These are phyloP conservation scores for Polypedilum vanderplanki DNA, from an alignment of 1,140 invertebrate genomes.

Conservation along the genomic window DNA sequence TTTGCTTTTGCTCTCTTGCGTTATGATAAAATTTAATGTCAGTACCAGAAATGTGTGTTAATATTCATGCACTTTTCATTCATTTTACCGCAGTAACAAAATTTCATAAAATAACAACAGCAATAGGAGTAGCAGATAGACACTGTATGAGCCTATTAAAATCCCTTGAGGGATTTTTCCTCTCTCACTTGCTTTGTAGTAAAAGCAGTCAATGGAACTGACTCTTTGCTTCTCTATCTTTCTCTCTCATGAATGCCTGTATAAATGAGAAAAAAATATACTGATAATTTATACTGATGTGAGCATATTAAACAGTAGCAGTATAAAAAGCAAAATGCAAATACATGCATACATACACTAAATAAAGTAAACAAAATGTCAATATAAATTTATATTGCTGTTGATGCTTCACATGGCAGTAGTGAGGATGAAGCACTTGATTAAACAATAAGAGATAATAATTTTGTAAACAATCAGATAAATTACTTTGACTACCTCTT, in stretches of 20 bases:
- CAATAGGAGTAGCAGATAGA: too few relatives aligned
- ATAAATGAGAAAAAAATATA: background rate
- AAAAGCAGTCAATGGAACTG: background rate
- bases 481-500: background rate
- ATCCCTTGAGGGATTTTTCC: background rate
- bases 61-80: constrained; percentile 17
- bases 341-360: background rate
- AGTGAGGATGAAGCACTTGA: constrained; percentile 22
- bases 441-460: constrained; percentile 26
- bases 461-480: constrained; percentile 28
- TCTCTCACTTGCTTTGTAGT: background rate
- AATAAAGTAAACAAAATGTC: constrained; percentile 19
- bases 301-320: background rate
- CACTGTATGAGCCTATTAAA: background rate
- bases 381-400: constrained; percentile 19
- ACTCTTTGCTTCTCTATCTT: too few relatives aligned
- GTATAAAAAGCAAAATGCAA: too few relatives aligned
- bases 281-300: background rate
- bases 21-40: constrained; percentile 7
- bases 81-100: background rate
- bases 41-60: constrained; percentile 17
- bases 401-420: background rate
- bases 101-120: background rate
- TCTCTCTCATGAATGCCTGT: too few relatives aligned
- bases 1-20: background rate